Percentiles rank a stretch among this genome's conserved stretches.
phyloP scores from a whole-genome alignment of 2,888 invertebrate species.

The Globia sparganii region DNA sequence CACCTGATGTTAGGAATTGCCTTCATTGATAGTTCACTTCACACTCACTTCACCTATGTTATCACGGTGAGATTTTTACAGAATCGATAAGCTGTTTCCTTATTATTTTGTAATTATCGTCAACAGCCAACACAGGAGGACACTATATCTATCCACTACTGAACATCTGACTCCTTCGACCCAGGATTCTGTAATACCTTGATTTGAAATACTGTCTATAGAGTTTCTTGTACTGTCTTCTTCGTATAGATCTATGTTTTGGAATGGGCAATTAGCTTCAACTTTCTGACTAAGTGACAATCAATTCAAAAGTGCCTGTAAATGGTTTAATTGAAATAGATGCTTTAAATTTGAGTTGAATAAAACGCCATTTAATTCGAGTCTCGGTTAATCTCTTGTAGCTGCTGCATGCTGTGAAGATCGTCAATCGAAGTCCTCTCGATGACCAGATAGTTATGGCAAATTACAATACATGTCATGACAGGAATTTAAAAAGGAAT shows the following conservation, averaged over 20 bases:
- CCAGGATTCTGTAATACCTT: background rate
- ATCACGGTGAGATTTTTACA: too few relatives aligned
- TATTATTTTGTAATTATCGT: background rate
- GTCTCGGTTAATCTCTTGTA: background rate
- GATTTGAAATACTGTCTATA: background rate
- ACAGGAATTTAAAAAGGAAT: background rate
- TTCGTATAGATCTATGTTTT: background rate
- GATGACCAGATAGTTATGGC: background rate
- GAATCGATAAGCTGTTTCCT: too few relatives aligned
- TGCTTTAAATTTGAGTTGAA: background rate
- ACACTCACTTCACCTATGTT: too few relatives aligned
- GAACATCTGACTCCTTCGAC: background rate
- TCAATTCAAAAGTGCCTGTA: background rate
- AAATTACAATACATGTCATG: background rate
- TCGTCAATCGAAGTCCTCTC: background rate
- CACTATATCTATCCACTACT: background rate
- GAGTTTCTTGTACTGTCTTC: background rate
- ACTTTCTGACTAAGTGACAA: background rate
- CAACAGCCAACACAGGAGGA: background rate
- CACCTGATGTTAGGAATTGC: too few relatives aligned
- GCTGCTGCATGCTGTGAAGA: background rate
- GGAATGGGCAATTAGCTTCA: background rate
- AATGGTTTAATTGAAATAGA: background rate
- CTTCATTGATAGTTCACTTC: too few relatives aligned
- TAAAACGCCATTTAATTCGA: background rate